These are phyloP conservation scores for Microctonus brassicae DNA, from an alignment of 2,888 invertebrate species.

Conservation along the genomic window DNA sequence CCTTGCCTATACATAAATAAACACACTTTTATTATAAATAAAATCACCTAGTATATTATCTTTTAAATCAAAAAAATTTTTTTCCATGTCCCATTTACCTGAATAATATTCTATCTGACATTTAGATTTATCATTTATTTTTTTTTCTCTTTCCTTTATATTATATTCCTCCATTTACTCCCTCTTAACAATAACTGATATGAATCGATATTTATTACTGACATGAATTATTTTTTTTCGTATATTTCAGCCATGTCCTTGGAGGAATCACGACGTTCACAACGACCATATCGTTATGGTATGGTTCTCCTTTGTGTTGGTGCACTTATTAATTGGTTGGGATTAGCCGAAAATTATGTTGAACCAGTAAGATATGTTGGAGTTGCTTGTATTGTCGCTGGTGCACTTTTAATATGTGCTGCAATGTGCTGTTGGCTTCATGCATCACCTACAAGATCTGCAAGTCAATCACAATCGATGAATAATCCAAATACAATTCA, in stretches of 20 bases:
- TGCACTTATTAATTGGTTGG: slow-evolving; percentile 82
- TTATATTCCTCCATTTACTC: background rate
- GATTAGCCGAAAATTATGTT: slow-evolving; percentile 80
- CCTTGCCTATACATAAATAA: background rate
- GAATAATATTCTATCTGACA: background rate
- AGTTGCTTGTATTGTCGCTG: slow-evolving; percentile 81
- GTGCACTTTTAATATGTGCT: slow-evolving; percentile 79
- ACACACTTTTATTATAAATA: background rate
- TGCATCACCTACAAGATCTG: slow-evolving; percentile 63
- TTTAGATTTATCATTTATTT: background rate
- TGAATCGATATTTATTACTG: slow-evolving; percentile 13
- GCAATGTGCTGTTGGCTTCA: slow-evolving; percentile 83
- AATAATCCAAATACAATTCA: slow-evolving; percentile 65
- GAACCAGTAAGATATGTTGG: slow-evolving; percentile 81
- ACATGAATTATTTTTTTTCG: background rate
- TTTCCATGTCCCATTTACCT: background rate
- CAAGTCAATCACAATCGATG: slow-evolving; percentile 56
- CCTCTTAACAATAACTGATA: background rate
- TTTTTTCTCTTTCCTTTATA: background rate
- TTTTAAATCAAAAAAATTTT: background rate
- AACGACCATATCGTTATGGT: slow-evolving; percentile 81
- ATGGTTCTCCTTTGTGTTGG: slow-evolving; percentile 81
- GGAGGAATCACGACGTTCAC: slow-evolving; percentile 77
- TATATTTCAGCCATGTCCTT: slow-evolving; percentile 75
- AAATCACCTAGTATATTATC: background rate